Evolutionary conservation across 2,113 vertebrate species (phyloP).

Genomic region (Beaufortia kweichowensis): DNA sequence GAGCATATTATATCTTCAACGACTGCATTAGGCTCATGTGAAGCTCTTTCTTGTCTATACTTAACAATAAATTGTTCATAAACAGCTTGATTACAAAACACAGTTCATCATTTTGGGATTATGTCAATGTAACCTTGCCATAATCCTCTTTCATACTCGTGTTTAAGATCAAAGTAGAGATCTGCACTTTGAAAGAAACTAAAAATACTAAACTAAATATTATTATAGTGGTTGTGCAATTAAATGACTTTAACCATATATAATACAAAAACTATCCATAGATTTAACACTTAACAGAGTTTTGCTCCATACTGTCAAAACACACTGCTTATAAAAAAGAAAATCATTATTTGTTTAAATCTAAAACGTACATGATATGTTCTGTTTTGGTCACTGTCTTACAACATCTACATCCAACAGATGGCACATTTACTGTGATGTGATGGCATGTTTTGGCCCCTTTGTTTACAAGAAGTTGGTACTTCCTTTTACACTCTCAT

Average conservation of each 20-base stretch:
- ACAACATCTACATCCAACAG: not conserved
- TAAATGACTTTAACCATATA: conserved; percentile 22
- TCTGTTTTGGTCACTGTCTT: conserved; percentile 29
- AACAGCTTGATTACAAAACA: not conserved
- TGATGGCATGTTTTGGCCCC: not conserved
- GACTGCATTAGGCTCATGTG: not conserved
- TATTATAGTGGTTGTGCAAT: conserved; percentile 22
- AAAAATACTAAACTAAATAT: conserved; percentile 24
- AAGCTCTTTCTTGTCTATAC: not conserved
- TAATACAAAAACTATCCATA: conserved; percentile 5
- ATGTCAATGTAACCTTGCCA: not conserved
- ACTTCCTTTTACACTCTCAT: not conserved
- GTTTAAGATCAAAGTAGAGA: not conserved
- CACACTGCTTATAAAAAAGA: not conserved
- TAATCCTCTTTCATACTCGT: conserved; percentile 9
- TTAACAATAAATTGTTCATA: not conserved
- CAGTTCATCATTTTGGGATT: not conserved
- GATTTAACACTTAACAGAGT: not conserved
- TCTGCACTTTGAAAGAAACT: not conserved
- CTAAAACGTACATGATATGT: conserved; percentile 17
- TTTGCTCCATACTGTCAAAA: not conserved
- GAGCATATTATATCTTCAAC: conserved; percentile 8
- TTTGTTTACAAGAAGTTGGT: conserved; percentile 8
- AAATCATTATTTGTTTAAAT: not conserved
- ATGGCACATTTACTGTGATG: not conserved